Base-by-base conservation (phyloP, 2,888 invertebrate genomes). In the Parnassius mnemosyne region DNA sequence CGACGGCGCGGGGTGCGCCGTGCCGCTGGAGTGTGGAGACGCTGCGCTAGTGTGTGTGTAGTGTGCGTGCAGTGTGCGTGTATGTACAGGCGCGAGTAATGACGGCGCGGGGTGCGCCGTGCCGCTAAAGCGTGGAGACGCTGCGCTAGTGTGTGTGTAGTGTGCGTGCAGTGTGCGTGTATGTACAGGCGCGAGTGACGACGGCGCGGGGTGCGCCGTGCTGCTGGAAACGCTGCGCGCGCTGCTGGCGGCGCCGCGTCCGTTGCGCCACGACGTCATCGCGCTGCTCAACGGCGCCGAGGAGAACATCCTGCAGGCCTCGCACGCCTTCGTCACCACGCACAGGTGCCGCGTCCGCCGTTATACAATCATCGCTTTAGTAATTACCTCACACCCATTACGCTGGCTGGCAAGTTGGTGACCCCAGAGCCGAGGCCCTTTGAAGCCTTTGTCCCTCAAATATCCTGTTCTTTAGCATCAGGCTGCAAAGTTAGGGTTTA, bases 281-380 rank as follows among this genome's bases (percentile, higher is more conserved):
- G 95, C 97, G 85, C 93, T 97, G 68, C 96, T 97, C 84, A 97
- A 97, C 87, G 97, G 97, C 66, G 98, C 97, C 58, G 97, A 98
- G 89, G 98, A 98, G 90, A 97, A 96, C 89, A 94, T 97, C 78
- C 92, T 97, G 87, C 96, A 96, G 92, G 71, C 81, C 70, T 96
- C 97, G 62, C 98, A 98, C 92, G 98, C 96, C 50, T 98, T 98
- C 87, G 95, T 98, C 79, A 97, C 97, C 3, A 94, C 95, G 75
- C 98, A 98, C 87, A 93, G 89, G 81, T 87, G 69, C 60, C 20
- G 13, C 9, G 13, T 9, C 1, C 11, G 1, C 12, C 43, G 43
- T 9, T 9, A 3, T 0, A 3, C 3, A 25, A 25, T 25, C 3
- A 25, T 25, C 25, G 25, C 3, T 25, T 25, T 25, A 25, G 25